Base-by-base conservation (phyloP, 2,113 vertebrate species). In the Pollachius pollachius region DNA sequence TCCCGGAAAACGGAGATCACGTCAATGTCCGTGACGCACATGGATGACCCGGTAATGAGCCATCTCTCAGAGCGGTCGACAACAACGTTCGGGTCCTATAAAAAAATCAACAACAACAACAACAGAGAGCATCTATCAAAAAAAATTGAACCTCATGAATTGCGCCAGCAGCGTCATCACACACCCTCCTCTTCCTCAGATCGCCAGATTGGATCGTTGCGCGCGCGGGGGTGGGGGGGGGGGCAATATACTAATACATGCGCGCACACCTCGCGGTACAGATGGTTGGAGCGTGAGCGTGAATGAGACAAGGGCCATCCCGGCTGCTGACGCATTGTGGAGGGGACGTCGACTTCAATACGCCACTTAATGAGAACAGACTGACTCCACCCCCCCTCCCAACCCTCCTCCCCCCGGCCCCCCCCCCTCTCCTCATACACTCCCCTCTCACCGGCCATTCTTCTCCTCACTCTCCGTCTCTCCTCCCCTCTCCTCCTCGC, bases 291-390 rank as follows among this genome's bases (percentile, higher is more conserved):
- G 90, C 89, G 84, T 88, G 82, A 85, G 88, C 64, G 82, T 90
- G 90, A 91, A 92, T 91, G 89, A 87, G 83, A 83, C 68, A 76
- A 81, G 81, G 81, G 74, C 72, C 83, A 71, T 88, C 70, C 70
- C 75, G 76, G 85, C 85, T 85, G 88, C 86, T 88, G 84, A 89
- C 87, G 84, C 85, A 90, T 92, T 90, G 90, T 91, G 83, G 82
- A 82, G 85, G 27, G 87, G 87, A 84, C 80, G 82, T 81, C 85
- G 83, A 85, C 91, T 89, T 92, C 90, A 92, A 92, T 92, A 81
- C 87, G 82, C 81, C 85, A 91, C 87, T 91, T 93, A 93, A 92
- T 92, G 89, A 93, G 89, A 92, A 92, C 89, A 93, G 91, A 92
- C 91, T 92, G 91, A 90, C 91, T 92, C 88, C 85, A 76, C 85